Evolutionary conservation across 2,888 invertebrate genomes (phyloP).

Genomic region (Diarsia mendica): DNA sequence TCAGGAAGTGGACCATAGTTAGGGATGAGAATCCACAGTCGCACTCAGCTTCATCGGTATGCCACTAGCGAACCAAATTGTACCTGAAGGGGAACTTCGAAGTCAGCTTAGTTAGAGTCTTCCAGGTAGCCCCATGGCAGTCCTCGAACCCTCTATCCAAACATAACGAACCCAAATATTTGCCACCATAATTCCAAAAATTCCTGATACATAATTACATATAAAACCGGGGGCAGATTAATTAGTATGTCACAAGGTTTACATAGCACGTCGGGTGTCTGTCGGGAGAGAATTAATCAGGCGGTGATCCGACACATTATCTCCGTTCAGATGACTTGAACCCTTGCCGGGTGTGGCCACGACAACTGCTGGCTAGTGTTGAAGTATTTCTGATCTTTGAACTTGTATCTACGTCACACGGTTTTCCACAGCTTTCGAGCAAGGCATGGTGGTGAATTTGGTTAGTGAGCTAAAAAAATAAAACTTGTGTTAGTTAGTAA

Average conservation of each 20-base stretch:
- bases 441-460: neutral
- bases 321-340: slow-evolving; percentile 75
- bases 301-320: slow-evolving; percentile 78
- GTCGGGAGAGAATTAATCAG: slow-evolving; percentile 82
- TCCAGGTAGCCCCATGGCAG: neutral
- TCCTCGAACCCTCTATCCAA: neutral
- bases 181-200: slow-evolving; percentile 42
- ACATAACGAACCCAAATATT: neutral
- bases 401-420: neutral
- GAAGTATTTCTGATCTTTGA: neutral
- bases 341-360: slow-evolving; percentile 67
- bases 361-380: slow-evolving; percentile 37
- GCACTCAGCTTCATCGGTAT: neutral
- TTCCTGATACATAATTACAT: slow-evolving; percentile 47
- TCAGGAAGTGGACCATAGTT: no score
- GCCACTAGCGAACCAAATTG: no score
- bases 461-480: neutral
- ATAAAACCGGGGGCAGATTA: slow-evolving; percentile 63
- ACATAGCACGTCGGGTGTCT: slow-evolving; percentile 60
- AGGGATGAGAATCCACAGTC: no score
- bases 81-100: no score
- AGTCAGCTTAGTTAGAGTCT: no score
- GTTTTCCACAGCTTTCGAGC: neutral
- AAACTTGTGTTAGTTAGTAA: no score
- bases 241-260: slow-evolving; percentile 67